Conservation (phyloP, 2,888 invertebrate genomes). For the Calephelis perditalis region DNA sequence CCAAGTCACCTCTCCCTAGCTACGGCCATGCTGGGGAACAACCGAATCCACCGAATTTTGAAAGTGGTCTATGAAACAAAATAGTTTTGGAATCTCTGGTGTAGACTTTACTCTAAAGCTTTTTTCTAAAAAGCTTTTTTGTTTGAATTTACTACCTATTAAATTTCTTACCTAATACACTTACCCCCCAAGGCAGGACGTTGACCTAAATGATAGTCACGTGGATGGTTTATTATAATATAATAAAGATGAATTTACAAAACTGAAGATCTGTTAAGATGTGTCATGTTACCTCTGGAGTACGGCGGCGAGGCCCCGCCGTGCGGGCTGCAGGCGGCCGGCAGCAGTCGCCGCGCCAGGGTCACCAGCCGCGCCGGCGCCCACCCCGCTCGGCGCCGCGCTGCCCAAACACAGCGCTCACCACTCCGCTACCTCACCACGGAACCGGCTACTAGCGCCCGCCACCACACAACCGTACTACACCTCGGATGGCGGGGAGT, state of each 20-base stretch:
- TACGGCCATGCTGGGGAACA: no score
- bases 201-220: no score
- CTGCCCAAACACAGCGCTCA: slow-evolving; percentile 71
- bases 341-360: slow-evolving; percentile 80
- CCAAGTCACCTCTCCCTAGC: no score
- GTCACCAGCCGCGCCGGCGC: slow-evolving; percentile 68
- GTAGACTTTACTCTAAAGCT: no score
- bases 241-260: neutral
- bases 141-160: neutral
- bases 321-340: slow-evolving; percentile 85
- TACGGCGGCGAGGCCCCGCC: slow-evolving; percentile 83
- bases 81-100: no score
- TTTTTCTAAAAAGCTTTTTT: no score
- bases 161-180: neutral
- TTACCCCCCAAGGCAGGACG: neutral
- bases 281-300: slow-evolving; percentile 79
- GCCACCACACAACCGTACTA: slow-evolving; percentile 29
- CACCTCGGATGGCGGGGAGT: neutral
- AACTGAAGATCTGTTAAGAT: slow-evolving; percentile 24
- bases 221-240: no score
- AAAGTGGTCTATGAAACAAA: no score
- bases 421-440: slow-evolving; percentile 48
- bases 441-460: slow-evolving; percentile 22
- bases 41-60: no score
- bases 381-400: slow-evolving; percentile 55